A percentile compares a stretch with the other conserved stretches of the same genome.
Conservation (phyloP, 2,113 vertebrate genomes). For the Cygnus buccinator region DNA sequence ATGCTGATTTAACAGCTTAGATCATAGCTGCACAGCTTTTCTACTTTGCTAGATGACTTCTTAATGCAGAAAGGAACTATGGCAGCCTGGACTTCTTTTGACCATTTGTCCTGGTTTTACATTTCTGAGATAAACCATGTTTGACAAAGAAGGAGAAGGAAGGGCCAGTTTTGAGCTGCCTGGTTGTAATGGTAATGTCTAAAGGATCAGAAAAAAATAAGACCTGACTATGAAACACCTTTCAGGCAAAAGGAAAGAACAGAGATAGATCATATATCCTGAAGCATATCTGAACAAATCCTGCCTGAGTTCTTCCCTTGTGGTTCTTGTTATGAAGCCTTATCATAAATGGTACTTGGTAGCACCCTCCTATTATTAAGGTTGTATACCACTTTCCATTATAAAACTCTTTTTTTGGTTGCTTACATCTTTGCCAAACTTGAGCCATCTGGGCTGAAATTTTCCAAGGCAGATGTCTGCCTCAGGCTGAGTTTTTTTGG, state of each 20-base stretch:
- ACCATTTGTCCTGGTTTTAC: not conserved
- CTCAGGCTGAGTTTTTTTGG: not conserved
- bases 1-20: not conserved
- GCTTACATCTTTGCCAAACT: not conserved
- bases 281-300: not conserved
- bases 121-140: not conserved
- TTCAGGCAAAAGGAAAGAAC: not conserved
- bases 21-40: not conserved
- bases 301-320: not conserved
- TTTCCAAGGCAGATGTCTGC: constrained; percentile 12
- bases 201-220: not conserved
- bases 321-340: not conserved
- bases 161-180: not conserved
- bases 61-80: not conserved
- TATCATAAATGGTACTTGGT: not conserved
- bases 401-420: not conserved
- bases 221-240: not conserved
- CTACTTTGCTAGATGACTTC: not conserved
- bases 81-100: not conserved
- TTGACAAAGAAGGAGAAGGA: not conserved
- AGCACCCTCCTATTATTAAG: not conserved
- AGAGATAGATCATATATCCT: not conserved
- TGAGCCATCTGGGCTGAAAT: constrained; percentile 23
- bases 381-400: constrained; percentile 9
- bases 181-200: not conserved